A percentile compares a stretch with the other conserved stretches of the same genome.
phyloP scores from a whole-genome alignment of 2,797 vertebrate species.

The Mycteria americana region DNA sequence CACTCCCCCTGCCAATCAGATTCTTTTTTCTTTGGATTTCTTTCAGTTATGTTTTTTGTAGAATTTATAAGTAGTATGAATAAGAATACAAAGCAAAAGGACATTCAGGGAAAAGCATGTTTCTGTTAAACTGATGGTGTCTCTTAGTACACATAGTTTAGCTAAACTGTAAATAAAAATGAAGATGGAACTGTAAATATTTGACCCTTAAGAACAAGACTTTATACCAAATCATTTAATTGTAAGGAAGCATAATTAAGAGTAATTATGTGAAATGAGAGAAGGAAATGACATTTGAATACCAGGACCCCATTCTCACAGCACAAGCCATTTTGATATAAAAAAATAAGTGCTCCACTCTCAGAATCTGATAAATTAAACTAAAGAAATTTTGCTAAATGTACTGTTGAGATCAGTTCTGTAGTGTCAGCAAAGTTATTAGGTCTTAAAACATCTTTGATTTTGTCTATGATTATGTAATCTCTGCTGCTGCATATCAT shows the following conservation, averaged over 20 bases:
- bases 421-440: neutral
- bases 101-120: neutral
- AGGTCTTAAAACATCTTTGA: neutral
- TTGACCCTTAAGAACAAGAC: neutral
- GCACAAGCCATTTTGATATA: neutral
- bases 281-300: neutral
- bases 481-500: accelerated
- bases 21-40: neutral
- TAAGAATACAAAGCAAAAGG: neutral
- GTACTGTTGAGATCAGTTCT: neutral
- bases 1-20: neutral
- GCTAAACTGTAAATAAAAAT: neutral
- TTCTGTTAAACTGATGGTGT: neutral
- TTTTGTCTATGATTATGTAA: neutral
- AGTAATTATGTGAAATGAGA: neutral
- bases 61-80: neutral
- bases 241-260: neutral
- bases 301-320: neutral
- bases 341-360: neutral
- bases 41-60: neutral
- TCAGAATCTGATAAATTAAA: neutral
- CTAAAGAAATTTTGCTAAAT: neutral
- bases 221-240: neutral
- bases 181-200: neutral
- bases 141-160: neutral